Percentiles rank a stretch among this genome's conserved stretches.
These are phyloP conservation scores for Serilophus lunatus DNA, from an alignment of 2,113 vertebrate species.

Conservation along the genomic window DNA sequence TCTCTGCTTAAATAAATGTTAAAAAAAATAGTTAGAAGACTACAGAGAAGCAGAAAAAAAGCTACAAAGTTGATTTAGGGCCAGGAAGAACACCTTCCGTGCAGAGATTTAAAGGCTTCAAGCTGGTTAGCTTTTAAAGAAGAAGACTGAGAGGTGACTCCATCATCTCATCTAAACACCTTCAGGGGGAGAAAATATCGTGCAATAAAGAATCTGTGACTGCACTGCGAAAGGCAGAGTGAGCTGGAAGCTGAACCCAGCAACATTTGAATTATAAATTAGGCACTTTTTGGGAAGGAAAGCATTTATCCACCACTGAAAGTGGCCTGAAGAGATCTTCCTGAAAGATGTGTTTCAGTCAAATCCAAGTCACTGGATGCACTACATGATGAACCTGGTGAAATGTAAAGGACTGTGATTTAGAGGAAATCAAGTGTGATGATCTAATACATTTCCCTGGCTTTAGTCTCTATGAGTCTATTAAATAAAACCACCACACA, in stretches of 20 bases:
- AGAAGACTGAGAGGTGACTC: constrained; percentile 10
- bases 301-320: not conserved
- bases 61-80: constrained; percentile 8
- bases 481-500: not conserved
- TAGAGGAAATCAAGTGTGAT: not conserved
- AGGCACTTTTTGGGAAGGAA: not conserved
- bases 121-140: constrained; percentile 12
- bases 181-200: not conserved
- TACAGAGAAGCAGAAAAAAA: not conserved
- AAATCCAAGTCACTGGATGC: not conserved
- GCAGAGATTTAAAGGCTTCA: constrained; percentile 14
- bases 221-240: not conserved
- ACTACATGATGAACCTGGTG: not conserved
- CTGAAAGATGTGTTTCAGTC: not conserved
- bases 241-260: constrained; percentile 10
- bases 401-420: not conserved
- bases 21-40: not conserved
- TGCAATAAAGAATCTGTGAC: not conserved
- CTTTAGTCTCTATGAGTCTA: not conserved
- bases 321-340: constrained; percentile 5
- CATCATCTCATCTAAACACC: not conserved
- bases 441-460: not conserved
- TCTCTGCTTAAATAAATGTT: not conserved
- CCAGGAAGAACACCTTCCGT: not conserved
- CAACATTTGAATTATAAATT: constrained; percentile 17